phyloP scores from a whole-genome alignment of 2,113 vertebrate species.

The Gopherus evgoodei region DNA sequence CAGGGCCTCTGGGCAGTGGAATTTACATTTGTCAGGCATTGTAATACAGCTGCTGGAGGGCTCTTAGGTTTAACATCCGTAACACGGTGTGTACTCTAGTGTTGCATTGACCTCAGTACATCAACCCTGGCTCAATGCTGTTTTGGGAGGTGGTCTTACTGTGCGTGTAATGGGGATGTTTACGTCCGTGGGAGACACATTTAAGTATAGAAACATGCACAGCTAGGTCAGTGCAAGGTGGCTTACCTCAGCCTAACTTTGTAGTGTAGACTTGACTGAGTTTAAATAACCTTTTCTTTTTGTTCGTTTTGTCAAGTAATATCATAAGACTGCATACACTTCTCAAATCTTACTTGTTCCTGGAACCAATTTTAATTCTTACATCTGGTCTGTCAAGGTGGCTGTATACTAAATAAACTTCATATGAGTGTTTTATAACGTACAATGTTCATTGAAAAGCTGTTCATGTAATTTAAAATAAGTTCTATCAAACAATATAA shows the following conservation, averaged over 20 bases:
- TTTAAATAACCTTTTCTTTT: neutral
- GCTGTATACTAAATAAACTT: neutral
- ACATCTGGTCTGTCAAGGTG: neutral
- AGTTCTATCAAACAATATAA: neutral
- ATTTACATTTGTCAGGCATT: neutral
- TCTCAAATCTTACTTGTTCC: neutral
- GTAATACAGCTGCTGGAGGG: neutral
- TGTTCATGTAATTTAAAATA: constrained; percentile 46
- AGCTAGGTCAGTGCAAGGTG: too few species aligned
- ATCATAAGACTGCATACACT: neutral
- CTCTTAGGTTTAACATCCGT: neutral
- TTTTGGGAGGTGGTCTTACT: neutral
- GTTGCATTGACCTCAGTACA: neutral
- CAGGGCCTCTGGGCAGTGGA: neutral
- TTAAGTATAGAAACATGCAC: neutral
- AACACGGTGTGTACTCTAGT: neutral
- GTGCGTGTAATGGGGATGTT: neutral
- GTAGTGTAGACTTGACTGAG: neutral
- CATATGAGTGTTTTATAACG: neutral
- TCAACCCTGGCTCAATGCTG: neutral
- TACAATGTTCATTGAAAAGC: neutral
- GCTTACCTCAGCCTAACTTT: neutral
- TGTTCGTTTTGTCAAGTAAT: neutral
- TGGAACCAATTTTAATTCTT: too few species aligned
- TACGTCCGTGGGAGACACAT: neutral